Conservation (phyloP, 2,797 vertebrate genomes). For the Kryptopterus vitreolus region DNA sequence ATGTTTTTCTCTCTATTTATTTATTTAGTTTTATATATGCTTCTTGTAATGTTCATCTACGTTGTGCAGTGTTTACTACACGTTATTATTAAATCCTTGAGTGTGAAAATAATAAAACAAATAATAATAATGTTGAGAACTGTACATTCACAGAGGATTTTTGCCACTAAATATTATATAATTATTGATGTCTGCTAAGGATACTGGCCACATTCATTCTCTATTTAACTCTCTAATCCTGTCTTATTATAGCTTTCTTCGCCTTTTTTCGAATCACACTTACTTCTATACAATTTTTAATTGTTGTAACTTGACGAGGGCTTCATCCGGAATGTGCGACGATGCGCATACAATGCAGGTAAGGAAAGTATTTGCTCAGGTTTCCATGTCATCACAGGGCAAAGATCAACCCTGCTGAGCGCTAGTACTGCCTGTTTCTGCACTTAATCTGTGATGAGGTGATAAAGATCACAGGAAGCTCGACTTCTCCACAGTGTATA, state of each 20-base stretch:
- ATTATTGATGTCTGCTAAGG: not conserved
- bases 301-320: not conserved
- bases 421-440: conserved; percentile 82
- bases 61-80: not conserved
- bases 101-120: not conserved
- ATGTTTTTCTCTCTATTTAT: not conserved
- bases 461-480: conserved; percentile 85
- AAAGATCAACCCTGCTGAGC: conserved; percentile 88
- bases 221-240: not conserved
- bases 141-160: not conserved
- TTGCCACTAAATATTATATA: not conserved
- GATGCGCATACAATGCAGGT: conserved; percentile 84
- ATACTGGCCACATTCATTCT: not conserved
- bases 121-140: not conserved
- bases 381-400: conserved; percentile 87
- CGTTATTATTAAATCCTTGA: not conserved
- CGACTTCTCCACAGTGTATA: conserved; percentile 58
- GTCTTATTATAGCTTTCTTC: not conserved
- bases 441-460: conserved; percentile 81
- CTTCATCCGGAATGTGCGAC: conserved; percentile 81
- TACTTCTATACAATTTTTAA: not conserved
- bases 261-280: not conserved
- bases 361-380: conserved; percentile 81
- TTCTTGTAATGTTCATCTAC: not conserved
- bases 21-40: not conserved